Evolutionary conservation across 2,797 vertebrate genomes (phyloP).

Genomic region (Telmatherina bonti): DNA sequence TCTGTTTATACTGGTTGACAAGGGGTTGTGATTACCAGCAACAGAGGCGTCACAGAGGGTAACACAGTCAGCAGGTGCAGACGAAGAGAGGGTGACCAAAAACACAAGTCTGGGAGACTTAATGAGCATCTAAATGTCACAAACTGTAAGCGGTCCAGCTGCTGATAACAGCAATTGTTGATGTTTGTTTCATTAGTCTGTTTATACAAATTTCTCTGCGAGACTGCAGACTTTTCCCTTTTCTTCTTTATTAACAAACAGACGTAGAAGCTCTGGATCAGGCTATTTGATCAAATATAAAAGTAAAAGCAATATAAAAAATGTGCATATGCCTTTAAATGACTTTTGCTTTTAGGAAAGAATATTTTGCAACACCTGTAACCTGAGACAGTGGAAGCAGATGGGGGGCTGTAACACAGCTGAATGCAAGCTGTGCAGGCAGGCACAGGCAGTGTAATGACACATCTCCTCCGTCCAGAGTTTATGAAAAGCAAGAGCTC

Average conservation of each 20-base stretch:
- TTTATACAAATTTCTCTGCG: conserved; percentile 32
- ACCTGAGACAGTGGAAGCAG: conserved; percentile 30
- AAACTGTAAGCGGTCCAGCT: conserved; percentile 12
- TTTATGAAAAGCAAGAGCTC: neutral
- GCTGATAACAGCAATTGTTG: conserved; percentile 17
- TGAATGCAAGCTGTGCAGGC: neutral
- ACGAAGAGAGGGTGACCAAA: conserved; percentile 29
- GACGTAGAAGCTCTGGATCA: neutral
- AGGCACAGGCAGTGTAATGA: conserved; percentile 19
- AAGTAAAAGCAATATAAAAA: conserved; percentile 17
- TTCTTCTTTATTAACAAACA: too few relatives aligned
- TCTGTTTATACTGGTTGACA: conserved; percentile 61
- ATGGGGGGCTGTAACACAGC: conserved; percentile 4
- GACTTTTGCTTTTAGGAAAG: conserved; percentile 30
- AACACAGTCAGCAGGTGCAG: conserved; percentile 67
- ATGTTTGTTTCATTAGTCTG: conserved; percentile 6
- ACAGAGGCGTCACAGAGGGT: conserved; percentile 51
- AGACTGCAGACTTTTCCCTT: neutral
- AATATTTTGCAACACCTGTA: conserved; percentile 26
- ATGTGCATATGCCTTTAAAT: conserved; percentile 39
- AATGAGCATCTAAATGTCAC: conserved; percentile 34
- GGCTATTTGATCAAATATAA: conserved; percentile 25
- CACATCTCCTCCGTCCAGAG: conserved; percentile 17
- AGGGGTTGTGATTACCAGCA: conserved; percentile 63
- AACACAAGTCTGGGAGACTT: conserved; percentile 21